A percentile compares a stretch with the other conserved stretches of the same genome.
These are phyloP conservation scores for Leptothorax acervorum DNA, from an alignment of 2,888 invertebrate genomes.

Conservation along the genomic window DNA sequence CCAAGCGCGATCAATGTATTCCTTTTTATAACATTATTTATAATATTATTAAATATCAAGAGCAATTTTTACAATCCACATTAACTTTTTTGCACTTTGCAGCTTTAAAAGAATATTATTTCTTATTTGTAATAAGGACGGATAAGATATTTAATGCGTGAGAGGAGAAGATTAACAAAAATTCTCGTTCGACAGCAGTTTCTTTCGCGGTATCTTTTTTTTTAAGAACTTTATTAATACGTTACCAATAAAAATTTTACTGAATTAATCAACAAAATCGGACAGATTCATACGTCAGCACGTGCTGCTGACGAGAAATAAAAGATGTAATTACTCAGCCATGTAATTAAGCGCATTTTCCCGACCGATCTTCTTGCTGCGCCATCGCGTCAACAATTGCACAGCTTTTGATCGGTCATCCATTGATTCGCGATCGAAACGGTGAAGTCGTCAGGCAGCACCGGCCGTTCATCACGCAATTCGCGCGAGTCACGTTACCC, in stretches of 20 bases:
- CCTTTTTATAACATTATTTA: background rate
- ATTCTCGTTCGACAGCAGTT: background rate
- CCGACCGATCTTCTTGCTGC: constrained; percentile 23
- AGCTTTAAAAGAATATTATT: background rate
- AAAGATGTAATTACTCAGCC: background rate
- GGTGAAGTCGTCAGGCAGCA: constrained; percentile 62
- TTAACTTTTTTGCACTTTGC: background rate
- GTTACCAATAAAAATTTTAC: background rate
- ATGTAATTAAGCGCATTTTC: constrained; percentile 27
- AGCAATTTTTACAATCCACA: background rate
- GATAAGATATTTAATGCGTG: too few species aligned
- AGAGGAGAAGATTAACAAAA: background rate
- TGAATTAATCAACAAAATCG: background rate
- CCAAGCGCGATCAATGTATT: background rate
- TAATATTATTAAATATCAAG: background rate
- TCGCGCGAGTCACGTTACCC: constrained; percentile 71
- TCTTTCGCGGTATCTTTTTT: background rate
- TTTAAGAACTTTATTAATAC: background rate
- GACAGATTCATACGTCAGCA: background rate
- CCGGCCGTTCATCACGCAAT: constrained; percentile 59
- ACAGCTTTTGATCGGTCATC: constrained; percentile 57
- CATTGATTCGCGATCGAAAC: constrained; percentile 40
- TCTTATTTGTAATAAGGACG: background rate
- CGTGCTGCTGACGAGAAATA: background rate
- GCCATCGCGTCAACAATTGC: constrained; percentile 6